Base-by-base conservation (phyloP, 2,888 invertebrate species). In the Terebella lapidaria region DNA sequence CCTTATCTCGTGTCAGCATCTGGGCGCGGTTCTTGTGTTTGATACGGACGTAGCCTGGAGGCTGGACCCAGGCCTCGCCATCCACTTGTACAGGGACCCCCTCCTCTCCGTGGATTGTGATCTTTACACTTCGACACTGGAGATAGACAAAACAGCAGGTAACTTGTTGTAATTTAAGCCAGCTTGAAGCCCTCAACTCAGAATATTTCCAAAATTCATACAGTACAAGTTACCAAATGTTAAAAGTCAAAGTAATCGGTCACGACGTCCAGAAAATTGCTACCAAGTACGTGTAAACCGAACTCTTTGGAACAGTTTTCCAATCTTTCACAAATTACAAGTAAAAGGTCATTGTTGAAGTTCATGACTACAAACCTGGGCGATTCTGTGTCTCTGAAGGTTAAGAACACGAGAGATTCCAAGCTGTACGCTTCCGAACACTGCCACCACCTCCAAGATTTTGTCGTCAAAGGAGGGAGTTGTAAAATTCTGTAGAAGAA, bases 61-160 rank as follows among this genome's bases (percentile, higher is more conserved):
- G 93, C 80, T 96, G 96, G 46, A 95, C 85, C 96, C 96, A 96
- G 1, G 96, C 95, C 81, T 97, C 97, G 0, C 96, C 97, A 77
- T 97, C 96, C 46, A 95, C 95, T 83, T 92, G 92, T 57, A 95
- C 91, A 0, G 95, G 95, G 22, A 95, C 92, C 56, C 93, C 91
- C 82, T 84, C 83, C 70, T 83, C 82, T 88, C 94, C 95, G 70
- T 94, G 83, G 72, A 97, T 95, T 75, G 92, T 94, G 69, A 96
- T 95, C 83, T 94, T 94, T 1, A 97, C 91, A 45, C 91, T 91
- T 70, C 94, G 89, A 78, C 96, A 96, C 75, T 81, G 72, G 25
- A 71, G 60, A 59, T 25, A 35, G 28, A 49, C 51, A 49, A n/a
- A n/a, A n/a, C 26, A 56, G n/a, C n/a, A 1, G 28, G n/a, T n/a